A percentile compares a stretch with the other conserved stretches of the same genome.
Conservation (phyloP, 1,140 invertebrate genomes). For the Hermetia illucens region DNA sequence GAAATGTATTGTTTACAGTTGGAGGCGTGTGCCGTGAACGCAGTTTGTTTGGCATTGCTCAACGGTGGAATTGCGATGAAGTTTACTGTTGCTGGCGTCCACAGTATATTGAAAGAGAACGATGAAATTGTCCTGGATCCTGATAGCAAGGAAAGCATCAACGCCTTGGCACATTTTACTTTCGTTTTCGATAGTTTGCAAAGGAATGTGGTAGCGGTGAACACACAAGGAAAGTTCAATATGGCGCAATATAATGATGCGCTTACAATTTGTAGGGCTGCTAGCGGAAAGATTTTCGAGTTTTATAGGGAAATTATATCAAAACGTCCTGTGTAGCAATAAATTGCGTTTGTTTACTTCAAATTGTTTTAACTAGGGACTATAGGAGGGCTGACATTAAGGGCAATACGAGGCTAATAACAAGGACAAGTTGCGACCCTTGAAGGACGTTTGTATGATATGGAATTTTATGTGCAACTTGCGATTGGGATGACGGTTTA, state of each 20-base stretch:
- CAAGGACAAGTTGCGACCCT: too few relatives aligned
- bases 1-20: constrained; percentile 35
- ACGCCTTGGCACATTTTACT: constrained; percentile 39
- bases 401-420: too few relatives aligned
- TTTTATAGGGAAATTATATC: constrained; percentile 48
- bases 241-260: constrained; percentile 47
- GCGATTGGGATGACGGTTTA: too few relatives aligned
- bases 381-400: too few relatives aligned
- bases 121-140: constrained; percentile 56
- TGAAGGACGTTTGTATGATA: too few relatives aligned
- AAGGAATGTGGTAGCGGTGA: constrained; percentile 44
- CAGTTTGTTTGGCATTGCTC: constrained; percentile 61
- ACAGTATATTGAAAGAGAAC: constrained; percentile 49
- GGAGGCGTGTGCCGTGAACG: constrained; percentile 67
- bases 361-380: too few relatives aligned
- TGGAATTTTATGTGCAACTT: too few relatives aligned
- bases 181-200: constrained; percentile 57
- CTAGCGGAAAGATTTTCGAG: constrained; percentile 49
- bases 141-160: constrained; percentile 23
- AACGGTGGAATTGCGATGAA: constrained; percentile 69
- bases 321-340: too few relatives aligned
- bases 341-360: too few relatives aligned
- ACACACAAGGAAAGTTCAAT: constrained; percentile 51
- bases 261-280: constrained; percentile 43
- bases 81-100: constrained; percentile 60